phyloP scores from a whole-genome alignment of 1,140 invertebrate species.

The Xylocopa sonorina region DNA sequence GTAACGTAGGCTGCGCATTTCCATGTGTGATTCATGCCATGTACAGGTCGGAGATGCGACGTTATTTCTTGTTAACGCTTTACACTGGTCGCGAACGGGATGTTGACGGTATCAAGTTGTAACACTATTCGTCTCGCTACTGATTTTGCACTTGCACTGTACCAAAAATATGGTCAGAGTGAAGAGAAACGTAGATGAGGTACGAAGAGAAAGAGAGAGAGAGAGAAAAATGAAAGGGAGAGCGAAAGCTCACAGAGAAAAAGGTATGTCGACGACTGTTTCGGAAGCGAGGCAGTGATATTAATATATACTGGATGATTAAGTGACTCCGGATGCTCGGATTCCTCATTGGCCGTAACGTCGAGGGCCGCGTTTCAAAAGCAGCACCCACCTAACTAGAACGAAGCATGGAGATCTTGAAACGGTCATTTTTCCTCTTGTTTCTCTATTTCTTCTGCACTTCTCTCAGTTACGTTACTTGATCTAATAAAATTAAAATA shows the following conservation, averaged over 20 bases:
- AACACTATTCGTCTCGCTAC: conserved; percentile 29
- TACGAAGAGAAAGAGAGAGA: background rate
- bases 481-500: too few species aligned
- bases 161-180: conserved; percentile 66
- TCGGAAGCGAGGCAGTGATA: conserved; percentile 73
- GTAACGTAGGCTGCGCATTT: too few species aligned
- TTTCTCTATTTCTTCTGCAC: background rate
- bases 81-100: too few species aligned
- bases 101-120: conserved; percentile 59
- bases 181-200: background rate
- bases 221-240: conserved; percentile 10
- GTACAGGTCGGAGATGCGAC: too few species aligned
- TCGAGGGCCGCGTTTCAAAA: conserved; percentile 49
- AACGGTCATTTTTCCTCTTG: conserved; percentile 46
- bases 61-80: too few species aligned
- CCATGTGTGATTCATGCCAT: too few species aligned
- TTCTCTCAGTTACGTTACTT: background rate
- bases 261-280: conserved; percentile 50
- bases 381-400: conserved; percentile 14
- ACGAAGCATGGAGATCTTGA: conserved; percentile 55
- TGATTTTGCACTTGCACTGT: conserved; percentile 37
- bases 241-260: conserved; percentile 38
- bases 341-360: conserved; percentile 69
- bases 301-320: conserved; percentile 82
- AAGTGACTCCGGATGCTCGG: conserved; percentile 76